Base-by-base conservation (phyloP, 1,140 invertebrate genomes). In the Nymphalis io region DNA sequence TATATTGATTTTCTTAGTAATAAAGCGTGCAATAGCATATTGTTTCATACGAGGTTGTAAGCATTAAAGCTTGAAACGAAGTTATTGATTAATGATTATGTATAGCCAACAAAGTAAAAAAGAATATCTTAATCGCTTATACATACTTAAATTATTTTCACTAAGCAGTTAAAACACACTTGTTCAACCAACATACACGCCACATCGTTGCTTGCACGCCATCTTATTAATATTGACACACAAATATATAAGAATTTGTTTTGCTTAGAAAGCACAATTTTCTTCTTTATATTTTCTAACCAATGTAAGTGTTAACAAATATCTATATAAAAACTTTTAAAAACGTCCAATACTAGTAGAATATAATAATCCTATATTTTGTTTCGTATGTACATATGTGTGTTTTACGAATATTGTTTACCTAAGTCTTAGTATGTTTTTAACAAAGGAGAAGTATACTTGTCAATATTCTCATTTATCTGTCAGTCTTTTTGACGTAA, bases 161-260 rank as follows among this genome's bases (percentile, higher is more conserved):
- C 12, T 51, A 51, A 20, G 46, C 18, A 51, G 16, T 51, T 51
- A 20, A 51, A 20, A 51, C 46, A 48, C 46, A 51, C 18, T 20
- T 51, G 46, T 51, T 51, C 46, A 10, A 20, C 6, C 46, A 16
- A n/a, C 42, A 46, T 51, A 18, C 46, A 51, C 46, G 46, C 46
- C 18, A 21, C 46, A 46, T 46, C 15, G 16, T 12, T 51, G 6
- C 18, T 51, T 10, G 18, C 46, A 51, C 46, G 46, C 46, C 46
- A 51, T 51, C 46, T 6, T 51, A 13, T 51, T 20, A 51, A 51
- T 51, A 51, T 20, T 51, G 46, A 51, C 46, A 51, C 16, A 46
- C 42, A 51, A 51, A 15, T 51, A 51, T 51, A 11, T 51, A 20
- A 5, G 18, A 51, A 51, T 21, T 51, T 21, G 46, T 20, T 51